phyloP scores from a whole-genome alignment of 2,888 invertebrate genomes.

The Ceramica pisi region DNA sequence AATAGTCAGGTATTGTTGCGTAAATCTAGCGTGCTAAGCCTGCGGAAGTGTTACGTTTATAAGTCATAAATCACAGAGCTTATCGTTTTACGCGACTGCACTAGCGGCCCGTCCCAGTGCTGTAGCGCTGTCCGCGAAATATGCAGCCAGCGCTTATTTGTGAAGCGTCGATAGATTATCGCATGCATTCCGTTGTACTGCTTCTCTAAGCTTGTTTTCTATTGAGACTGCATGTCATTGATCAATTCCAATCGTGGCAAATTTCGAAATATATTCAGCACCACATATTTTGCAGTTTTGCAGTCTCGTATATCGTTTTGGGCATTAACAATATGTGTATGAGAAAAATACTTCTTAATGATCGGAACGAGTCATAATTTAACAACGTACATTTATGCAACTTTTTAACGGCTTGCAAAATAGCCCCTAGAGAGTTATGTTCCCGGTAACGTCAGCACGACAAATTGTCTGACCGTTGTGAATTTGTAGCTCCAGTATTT shows the following conservation, averaged over 20 bases:
- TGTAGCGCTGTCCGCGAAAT: conserved; percentile 78
- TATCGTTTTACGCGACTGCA: conserved; percentile 81
- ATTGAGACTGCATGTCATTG: conserved; percentile 36
- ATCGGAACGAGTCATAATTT: conserved; percentile 57
- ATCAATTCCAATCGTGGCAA: conserved; percentile 36
- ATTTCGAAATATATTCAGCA: conserved; percentile 16
- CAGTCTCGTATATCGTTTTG: conserved; percentile 15
- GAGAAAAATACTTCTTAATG: conserved; percentile 51
- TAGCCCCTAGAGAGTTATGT: conserved; percentile 79
- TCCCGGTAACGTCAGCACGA: conserved; percentile 78
- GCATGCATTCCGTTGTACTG: conserved; percentile 64
- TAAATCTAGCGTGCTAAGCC: conserved; percentile 78
- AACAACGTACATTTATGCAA: conserved; percentile 70
- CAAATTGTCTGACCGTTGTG: conserved; percentile 83
- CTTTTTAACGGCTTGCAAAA: conserved; percentile 80
- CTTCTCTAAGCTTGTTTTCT: conserved; percentile 43
- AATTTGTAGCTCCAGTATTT: conserved; percentile 77
- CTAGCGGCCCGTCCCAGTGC: conserved; percentile 61
- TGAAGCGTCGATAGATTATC: conserved; percentile 67
- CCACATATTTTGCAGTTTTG: conserved; percentile 3
- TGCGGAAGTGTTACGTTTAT: conserved; percentile 86
- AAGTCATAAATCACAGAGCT: conserved; percentile 87
- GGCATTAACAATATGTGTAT: conserved; percentile 28
- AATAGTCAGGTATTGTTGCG: conserved; percentile 68
- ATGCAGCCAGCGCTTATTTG: conserved; percentile 79